These are phyloP conservation scores for Cheilosia scutellata DNA, from an alignment of 2,888 invertebrate species.

Conservation along the genomic window DNA sequence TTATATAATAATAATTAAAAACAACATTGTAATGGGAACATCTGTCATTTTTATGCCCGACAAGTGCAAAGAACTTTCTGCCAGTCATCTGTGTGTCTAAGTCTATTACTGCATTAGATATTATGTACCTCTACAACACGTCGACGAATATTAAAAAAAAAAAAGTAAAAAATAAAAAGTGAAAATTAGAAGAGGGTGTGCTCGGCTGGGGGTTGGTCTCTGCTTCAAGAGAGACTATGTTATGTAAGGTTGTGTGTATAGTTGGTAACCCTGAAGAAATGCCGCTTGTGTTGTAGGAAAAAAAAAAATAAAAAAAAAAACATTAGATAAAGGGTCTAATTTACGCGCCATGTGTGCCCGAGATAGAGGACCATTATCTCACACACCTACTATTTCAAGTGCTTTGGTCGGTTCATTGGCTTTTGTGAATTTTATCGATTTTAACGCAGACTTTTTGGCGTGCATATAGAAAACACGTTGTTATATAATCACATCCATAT, in stretches of 20 bases:
- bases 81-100: not conserved
- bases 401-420: conserved; percentile 14
- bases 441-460: not conserved
- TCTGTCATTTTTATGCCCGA: not conserved
- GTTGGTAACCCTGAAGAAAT: conserved; percentile 26
- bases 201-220: conserved; percentile 19
- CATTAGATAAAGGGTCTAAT: not conserved
- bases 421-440: conserved; percentile 13
- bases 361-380: not conserved
- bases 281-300: not conserved
- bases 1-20: not conserved
- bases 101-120: conserved; percentile 1
- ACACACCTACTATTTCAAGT: not conserved
- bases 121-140: not conserved
- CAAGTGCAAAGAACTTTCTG: conserved; percentile 54
- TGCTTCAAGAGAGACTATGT: conserved; percentile 5
- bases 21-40: conserved; percentile 1
- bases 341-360: conserved; percentile 2
- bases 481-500: conserved; percentile 13
- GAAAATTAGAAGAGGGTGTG: conserved; percentile 50
- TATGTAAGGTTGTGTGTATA: conserved; percentile 40
- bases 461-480: not conserved
- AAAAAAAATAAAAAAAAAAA: not conserved
- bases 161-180: conserved; percentile 14
- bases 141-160: not conserved